Base-by-base conservation (phyloP, 2,113 vertebrate species). In the Meriones unguiculatus region DNA sequence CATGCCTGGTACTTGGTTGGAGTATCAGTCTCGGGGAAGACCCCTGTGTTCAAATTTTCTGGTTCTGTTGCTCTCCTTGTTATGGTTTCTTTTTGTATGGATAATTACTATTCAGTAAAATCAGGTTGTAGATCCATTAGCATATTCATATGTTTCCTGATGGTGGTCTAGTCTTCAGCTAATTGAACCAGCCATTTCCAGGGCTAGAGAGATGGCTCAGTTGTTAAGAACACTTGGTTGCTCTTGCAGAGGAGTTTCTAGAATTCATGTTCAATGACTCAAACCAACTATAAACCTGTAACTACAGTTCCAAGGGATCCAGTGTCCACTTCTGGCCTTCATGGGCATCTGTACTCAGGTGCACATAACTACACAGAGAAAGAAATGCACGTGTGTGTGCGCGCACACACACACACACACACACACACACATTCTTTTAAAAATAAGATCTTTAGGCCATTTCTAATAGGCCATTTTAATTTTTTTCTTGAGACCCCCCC, bases 31-130 rank as follows among this genome's bases (percentile, higher is more conserved):
- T 46, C 46, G 46, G 46, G 46, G 46, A 46, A 46, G 46, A 46
- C 46, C 46, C 46, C 46, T 46, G 46, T 5, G 46, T 46, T 46
- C 46, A 46, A 46, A 46, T 46, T 46, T 46, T 46, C 46, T 46
- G 46, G 46, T 46, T 46, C 5, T 46, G 46, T 46, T 46, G 46
- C 46, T 46, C 46, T 46, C 46, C 46, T 46, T 46, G 46, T 46
- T 46, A 46, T 46, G 14, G 50, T 85, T 54, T 32, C 92, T 94
- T 85, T 75, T 96, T 92, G 10, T 35, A 75, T 93, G 28, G 35
- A 67, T 97, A 89, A 69, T 96, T 88, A 69, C 10, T 80, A 7
- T 93, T 32, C 35, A 64, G 25, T 93, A 90, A 92, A 87, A 78
- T 30, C 20, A 85, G 65, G 52, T 52, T 76, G 78, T 54, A 80